These are phyloP conservation scores for Plodia interpunctella DNA, from an alignment of 1,140 invertebrate species.

Conservation along the genomic window DNA sequence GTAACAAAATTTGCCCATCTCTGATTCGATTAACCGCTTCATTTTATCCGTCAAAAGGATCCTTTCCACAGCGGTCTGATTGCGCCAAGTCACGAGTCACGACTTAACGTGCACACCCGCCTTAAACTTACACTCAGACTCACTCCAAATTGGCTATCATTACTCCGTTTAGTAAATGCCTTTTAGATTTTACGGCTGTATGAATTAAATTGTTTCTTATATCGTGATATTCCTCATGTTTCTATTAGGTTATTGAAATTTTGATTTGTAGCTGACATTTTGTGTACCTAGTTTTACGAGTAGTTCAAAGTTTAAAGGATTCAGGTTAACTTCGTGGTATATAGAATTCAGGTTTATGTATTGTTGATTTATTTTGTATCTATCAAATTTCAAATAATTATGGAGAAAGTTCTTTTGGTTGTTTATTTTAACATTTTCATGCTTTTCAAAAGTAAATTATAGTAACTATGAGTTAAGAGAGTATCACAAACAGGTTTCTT, in stretches of 20 bases:
- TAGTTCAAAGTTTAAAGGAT: background rate
- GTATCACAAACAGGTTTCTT: no score
- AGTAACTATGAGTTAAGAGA: no score
- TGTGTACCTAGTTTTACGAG: no score
- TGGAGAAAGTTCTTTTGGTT: no score
- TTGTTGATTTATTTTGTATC: no score
- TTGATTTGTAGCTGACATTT: background rate
- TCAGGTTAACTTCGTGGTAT: no score
- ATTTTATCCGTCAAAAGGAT: conserved; percentile 24
- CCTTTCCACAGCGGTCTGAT: conserved; percentile 29
- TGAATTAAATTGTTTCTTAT: conserved; percentile 3
- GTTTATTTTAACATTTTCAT: no score
- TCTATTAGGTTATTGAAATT: background rate
- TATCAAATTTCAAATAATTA: no score
- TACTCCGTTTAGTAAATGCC: conserved; percentile 23
- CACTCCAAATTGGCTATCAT: conserved; percentile 20
- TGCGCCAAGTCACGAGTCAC: conserved; percentile 30
- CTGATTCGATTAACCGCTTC: conserved; percentile 15
- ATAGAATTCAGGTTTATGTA: no score
- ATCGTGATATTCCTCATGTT: background rate
- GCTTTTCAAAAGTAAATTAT: no score
- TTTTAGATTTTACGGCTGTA: conserved; percentile 2
- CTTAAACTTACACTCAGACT: conserved; percentile 18
- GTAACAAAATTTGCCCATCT: background rate
- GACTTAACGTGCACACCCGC: conserved; percentile 22